These are phyloP conservation scores for Carollia perspicillata DNA, from an alignment of 2,113 vertebrate species.

Conservation along the genomic window DNA sequence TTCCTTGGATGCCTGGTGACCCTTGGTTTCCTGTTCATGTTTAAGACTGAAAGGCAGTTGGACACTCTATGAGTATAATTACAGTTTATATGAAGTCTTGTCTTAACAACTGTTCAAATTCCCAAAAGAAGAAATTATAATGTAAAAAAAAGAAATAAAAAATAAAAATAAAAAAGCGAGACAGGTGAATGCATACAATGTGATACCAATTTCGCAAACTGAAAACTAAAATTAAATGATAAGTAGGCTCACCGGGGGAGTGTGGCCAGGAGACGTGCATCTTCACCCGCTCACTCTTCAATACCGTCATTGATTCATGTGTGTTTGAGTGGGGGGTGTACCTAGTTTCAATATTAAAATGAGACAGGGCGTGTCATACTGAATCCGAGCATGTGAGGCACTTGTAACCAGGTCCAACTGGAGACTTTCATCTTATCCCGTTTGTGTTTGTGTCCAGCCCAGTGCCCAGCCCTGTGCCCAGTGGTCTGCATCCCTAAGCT, in stretches of 20 bases:
- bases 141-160: background rate
- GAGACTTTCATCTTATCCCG: background rate
- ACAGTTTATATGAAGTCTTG: background rate
- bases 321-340: too few species aligned
- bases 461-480: background rate
- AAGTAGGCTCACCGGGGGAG: background rate
- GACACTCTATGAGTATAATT: background rate
- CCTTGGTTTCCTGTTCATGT: background rate
- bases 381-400: background rate
- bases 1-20: background rate
- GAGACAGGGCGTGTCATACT: background rate
- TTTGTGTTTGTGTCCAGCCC: background rate
- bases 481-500: background rate
- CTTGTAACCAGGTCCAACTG: too few species aligned
- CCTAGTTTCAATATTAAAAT: background rate
- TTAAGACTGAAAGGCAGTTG: background rate
- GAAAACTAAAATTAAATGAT: background rate
- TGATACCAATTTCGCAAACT: background rate
- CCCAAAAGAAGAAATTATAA: background rate
- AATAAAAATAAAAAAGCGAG: background rate
- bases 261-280: background rate
- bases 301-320: rapidly evolving
- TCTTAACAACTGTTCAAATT: background rate
- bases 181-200: background rate
- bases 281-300: background rate